Conservation (phyloP, 2,113 vertebrate species). For the Vulpes ferrilata region DNA sequence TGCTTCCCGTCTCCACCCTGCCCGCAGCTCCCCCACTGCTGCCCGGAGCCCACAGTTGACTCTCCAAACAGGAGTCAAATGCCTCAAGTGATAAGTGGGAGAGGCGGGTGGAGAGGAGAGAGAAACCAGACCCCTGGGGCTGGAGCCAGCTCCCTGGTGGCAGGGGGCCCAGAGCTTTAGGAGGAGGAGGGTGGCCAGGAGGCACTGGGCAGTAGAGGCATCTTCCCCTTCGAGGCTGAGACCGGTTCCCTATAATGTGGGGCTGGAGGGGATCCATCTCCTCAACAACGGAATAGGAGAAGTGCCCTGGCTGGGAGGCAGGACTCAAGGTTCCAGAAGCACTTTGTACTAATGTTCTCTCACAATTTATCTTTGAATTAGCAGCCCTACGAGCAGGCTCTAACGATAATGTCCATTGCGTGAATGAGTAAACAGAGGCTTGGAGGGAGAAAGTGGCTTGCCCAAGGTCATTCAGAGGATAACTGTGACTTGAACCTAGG, state of each 20-base stretch:
- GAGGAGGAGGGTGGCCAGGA: background rate
- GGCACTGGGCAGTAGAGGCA: background rate
- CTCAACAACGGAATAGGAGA: background rate
- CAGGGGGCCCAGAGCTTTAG: constrained; percentile 50
- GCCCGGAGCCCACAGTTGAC: background rate
- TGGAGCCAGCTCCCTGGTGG: constrained; percentile 51
- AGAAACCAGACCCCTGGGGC: constrained; percentile 73
- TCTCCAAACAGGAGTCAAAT: constrained; percentile 72
- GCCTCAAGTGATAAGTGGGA: constrained; percentile 67
- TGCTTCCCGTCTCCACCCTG: background rate
- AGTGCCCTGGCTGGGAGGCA: background rate
- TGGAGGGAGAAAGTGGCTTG: background rate
- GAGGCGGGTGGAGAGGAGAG: constrained; percentile 54
- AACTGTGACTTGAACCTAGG: background rate
- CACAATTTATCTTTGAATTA: background rate
- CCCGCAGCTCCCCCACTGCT: background rate
- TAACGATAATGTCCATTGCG: background rate
- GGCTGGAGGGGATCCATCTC: background rate
- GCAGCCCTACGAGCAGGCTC: background rate
- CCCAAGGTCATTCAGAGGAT: background rate
- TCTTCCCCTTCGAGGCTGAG: background rate
- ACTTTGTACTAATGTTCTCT: background rate
- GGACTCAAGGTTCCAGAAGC: background rate
- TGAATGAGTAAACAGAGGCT: constrained; percentile 13
- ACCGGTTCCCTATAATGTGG: background rate